Conservation (phyloP, 1,140 invertebrate genomes). For the Pseudomyrmex gracilis region DNA sequence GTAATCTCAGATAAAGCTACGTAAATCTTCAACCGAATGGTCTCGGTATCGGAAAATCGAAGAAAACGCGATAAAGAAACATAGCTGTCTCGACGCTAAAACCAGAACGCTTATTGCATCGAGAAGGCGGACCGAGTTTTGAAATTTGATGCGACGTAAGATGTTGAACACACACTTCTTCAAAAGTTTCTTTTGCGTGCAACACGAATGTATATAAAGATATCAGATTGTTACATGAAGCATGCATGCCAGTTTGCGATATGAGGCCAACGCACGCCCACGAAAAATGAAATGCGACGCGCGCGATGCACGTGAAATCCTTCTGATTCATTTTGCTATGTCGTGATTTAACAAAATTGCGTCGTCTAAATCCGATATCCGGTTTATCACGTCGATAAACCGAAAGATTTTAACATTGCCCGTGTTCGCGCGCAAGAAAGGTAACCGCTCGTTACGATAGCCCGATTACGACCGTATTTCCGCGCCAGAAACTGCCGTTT, state of each 20-base stretch:
- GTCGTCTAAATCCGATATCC: not conserved
- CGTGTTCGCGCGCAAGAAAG: not conserved
- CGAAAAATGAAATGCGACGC: slow-evolving; percentile 32
- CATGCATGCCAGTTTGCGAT: slow-evolving; percentile 12
- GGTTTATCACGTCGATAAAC: not conserved
- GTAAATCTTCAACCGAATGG: not conserved
- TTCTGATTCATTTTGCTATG: slow-evolving; percentile 48
- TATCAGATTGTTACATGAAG: slow-evolving; percentile 46
- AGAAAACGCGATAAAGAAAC: slow-evolving; percentile 23
- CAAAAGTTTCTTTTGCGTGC: slow-evolving; percentile 50
- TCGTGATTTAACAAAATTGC: slow-evolving; percentile 19
- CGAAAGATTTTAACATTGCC: slow-evolving; percentile 4
- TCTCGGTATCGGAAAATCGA: not conserved
- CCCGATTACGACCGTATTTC: not conserved
- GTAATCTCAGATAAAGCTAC: not conserved
- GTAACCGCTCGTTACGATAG: not conserved
- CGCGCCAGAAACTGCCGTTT: not conserved
- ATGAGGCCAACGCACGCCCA: not conserved
- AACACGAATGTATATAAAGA: slow-evolving; percentile 61
- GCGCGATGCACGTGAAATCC: slow-evolving; percentile 50
- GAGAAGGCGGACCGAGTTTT: not conserved
- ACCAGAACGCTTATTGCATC: slow-evolving; percentile 8
- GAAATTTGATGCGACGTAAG: slow-evolving; percentile 34
- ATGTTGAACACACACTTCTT: slow-evolving; percentile 46
- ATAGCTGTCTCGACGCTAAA: not conserved